Percentiles rank a stretch among this genome's conserved stretches.
Evolutionary conservation across 2,888 invertebrate species (phyloP).

Genomic region (Tetramorium bicarinatum): DNA sequence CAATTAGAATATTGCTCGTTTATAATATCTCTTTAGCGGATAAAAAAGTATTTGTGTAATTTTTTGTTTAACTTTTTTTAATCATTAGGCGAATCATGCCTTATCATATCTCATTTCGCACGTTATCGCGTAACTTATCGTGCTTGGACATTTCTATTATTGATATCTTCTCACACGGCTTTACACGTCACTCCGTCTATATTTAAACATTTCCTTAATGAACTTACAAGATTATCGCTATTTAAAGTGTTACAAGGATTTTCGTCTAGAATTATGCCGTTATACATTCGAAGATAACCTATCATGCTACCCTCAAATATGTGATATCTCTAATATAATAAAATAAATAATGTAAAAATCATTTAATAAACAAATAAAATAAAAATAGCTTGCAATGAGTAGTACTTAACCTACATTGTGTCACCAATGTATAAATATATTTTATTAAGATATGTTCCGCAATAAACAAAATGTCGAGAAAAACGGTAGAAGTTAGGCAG

Average conservation of each 20-base stretch:
- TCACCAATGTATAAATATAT: neutral
- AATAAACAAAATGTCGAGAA: neutral
- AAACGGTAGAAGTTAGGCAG: neutral
- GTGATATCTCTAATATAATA: neutral
- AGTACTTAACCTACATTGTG: neutral
- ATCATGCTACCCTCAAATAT: neutral
- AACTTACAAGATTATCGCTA: conserved; percentile 56
- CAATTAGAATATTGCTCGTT: conserved; percentile 3
- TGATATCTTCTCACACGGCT: conserved; percentile 59
- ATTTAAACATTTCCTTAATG: conserved; percentile 71
- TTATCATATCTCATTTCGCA: conserved; percentile 70
- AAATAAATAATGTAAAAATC: neutral
- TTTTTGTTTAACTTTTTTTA: conserved; percentile 63
- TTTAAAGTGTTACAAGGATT: conserved; percentile 62
- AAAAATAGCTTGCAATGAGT: neutral
- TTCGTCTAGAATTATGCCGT: conserved; percentile 19
- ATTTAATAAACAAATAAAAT: neutral
- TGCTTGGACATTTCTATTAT: conserved; percentile 70
- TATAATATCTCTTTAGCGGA: conserved; percentile 29
- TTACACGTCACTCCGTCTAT: conserved; percentile 67
- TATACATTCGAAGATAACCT: neutral
- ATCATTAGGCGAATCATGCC: conserved; percentile 62
- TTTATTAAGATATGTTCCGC: neutral
- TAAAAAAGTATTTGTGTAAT: conserved; percentile 46
- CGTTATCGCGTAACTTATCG: conserved; percentile 71